Percentiles rank a stretch among this genome's conserved stretches.
Conservation (phyloP, 2,113 vertebrate genomes). For the Eulemur macaco region DNA sequence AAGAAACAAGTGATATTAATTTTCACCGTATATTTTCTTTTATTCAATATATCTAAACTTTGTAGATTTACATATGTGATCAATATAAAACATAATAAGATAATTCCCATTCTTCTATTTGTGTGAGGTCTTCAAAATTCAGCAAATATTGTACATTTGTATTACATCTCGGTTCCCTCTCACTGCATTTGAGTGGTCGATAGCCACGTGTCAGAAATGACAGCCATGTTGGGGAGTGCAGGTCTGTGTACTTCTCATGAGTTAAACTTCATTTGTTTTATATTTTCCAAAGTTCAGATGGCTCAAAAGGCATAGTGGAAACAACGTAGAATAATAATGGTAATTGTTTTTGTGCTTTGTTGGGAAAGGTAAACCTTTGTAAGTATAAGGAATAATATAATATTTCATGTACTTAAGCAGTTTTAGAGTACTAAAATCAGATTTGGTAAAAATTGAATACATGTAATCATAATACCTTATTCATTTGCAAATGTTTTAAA, state of each 20-base stretch:
- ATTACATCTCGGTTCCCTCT: fast-evolving
- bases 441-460: not conserved
- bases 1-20: not conserved
- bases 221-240: fast-evolving
- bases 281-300: not conserved
- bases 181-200: fast-evolving
- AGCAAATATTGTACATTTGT: fast-evolving
- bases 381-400: not conserved
- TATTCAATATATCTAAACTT: not conserved
- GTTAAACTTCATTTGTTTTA: not conserved
- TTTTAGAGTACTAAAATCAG: not conserved
- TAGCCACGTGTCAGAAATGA: fast-evolving
- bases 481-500: not conserved
- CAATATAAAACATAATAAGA: not conserved
- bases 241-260: not conserved
- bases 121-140: not conserved
- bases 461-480: not conserved
- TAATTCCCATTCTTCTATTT: not conserved
- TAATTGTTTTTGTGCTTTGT: not conserved
- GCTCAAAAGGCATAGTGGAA: not conserved
- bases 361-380: not conserved
- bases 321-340: not conserved
- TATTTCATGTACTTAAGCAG: not conserved
- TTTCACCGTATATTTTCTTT: not conserved
- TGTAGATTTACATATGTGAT: not conserved